phyloP scores from a whole-genome alignment of 1,140 invertebrate species.

The Drosophila kurseongensis region DNA sequence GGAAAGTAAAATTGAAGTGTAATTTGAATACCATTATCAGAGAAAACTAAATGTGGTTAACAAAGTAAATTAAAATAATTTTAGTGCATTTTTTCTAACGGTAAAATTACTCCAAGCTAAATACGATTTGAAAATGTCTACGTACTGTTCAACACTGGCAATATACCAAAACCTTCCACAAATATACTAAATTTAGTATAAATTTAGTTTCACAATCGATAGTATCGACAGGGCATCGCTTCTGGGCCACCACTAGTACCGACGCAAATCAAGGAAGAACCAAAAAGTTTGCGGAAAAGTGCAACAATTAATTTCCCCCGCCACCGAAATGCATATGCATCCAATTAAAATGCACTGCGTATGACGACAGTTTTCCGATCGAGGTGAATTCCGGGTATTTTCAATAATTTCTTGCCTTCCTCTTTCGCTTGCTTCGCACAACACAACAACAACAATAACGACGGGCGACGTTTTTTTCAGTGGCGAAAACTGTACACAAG shows the following conservation, averaged over 20 bases:
- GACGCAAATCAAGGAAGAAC: slow-evolving; percentile 67
- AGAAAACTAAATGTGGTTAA: too few species aligned
- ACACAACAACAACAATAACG: slow-evolving; percentile 47
- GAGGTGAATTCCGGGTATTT: slow-evolving; percentile 31
- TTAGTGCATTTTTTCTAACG: too few species aligned
- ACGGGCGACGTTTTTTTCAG: slow-evolving; percentile 70
- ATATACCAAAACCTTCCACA: not conserved
- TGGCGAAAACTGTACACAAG: slow-evolving; percentile 75
- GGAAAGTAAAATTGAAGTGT: too few species aligned
- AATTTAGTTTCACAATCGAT: slow-evolving; percentile 11
- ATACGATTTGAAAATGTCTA: not conserved
- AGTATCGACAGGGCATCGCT: slow-evolving; percentile 3
- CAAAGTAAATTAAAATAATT: too few species aligned
- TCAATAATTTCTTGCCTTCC: slow-evolving; percentile 72
- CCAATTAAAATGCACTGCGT: slow-evolving; percentile 50
- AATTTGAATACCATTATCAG: too few species aligned
- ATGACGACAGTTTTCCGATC: slow-evolving; percentile 44
- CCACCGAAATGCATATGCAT: slow-evolving; percentile 43
- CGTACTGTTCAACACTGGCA: not conserved
- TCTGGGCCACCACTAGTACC: not conserved
- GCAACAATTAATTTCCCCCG: slow-evolving; percentile 54
- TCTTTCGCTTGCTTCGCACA: slow-evolving; percentile 60
- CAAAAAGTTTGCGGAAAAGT: slow-evolving; percentile 79
- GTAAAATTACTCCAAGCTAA: too few species aligned
- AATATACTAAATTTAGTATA: not conserved